phyloP scores from a whole-genome alignment of 2,113 vertebrate species.

The Castor canadensis region DNA sequence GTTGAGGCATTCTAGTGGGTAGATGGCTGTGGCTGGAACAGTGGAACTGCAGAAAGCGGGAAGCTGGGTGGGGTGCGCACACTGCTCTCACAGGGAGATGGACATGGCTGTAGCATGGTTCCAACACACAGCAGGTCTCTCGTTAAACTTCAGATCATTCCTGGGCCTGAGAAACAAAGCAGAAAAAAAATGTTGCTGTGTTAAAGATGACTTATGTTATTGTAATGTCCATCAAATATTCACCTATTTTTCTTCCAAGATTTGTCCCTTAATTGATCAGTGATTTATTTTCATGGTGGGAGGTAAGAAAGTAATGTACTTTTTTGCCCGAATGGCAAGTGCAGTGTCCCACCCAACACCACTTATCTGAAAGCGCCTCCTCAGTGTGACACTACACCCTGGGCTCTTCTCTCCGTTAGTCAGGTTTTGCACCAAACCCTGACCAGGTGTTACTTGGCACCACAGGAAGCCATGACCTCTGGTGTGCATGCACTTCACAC shows the following conservation, averaged over 20 bases:
- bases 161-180: neutral
- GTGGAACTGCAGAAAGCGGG: fast-evolving
- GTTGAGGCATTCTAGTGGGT: fast-evolving
- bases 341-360: neutral
- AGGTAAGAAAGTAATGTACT: neutral
- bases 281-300: neutral
- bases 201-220: fast-evolving
- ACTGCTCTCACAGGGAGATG: neutral
- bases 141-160: neutral
- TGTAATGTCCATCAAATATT: fast-evolving
- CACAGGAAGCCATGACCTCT: fast-evolving
- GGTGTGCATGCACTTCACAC: no score
- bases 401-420: no score
- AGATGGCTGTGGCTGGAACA: neutral
- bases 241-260: neutral
- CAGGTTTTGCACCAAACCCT: neutral
- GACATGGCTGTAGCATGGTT: fast-evolving
- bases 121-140: fast-evolving
- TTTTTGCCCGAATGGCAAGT: neutral
- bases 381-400: no score
- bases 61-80: neutral
- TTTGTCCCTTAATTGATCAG: neutral
- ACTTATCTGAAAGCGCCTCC: fast-evolving
- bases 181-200: neutral
- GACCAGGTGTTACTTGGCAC: neutral